Base-by-base conservation (phyloP, 1,140 invertebrate genomes). In the Drosophila bifasciata region DNA sequence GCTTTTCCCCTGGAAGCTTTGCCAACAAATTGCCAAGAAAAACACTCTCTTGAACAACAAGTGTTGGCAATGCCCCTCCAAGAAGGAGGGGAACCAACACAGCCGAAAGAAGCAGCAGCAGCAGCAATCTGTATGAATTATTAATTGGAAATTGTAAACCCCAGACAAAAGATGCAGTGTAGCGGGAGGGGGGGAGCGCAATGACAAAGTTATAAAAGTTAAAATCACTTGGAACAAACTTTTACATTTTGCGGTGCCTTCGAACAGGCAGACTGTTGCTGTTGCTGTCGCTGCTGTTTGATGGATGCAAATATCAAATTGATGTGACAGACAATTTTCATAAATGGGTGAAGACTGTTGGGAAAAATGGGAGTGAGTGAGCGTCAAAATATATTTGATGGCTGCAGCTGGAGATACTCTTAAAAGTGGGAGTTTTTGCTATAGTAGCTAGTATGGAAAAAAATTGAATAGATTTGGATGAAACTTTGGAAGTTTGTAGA, bases 121-220 rank as follows among this genome's bases (percentile, higher is more conserved):
- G 50, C 68, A 61, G 45, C 44, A 75, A 79, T 84, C 70, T 84
- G 75, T 84, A 84, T 84, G 75, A 84, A 84, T 84, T 84, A 84
- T 84, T 84, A 84, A 84, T 84, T 84, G 79, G 79, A 78, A 84
- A 78, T 79, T 75, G 60, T 83, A 61, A 58, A 61, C 75, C 75
- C 49, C 17, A 67, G 62, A 75, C 64, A 67, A 57, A 48, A 32
- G 45, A 8, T 61, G 25, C 28, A 41, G 46, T 15, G 28, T 7
- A 1, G 6, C 8, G 28, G 3, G 44, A 19, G 44, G 25, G 19
- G n/a, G 17, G 28, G 21, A 59, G 55, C 39, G 51, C 40, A 55
- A 44, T 41, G 28, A 55, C 62, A 55, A 62, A 71, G 61, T 83
- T 60, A 36, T 61, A 74, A 70, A 78, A 81, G 79, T 83, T 72